A percentile compares a stretch with the other conserved stretches of the same genome.
Conservation (phyloP, 2,797 vertebrate species). For the Halcyon smyrnensis region DNA sequence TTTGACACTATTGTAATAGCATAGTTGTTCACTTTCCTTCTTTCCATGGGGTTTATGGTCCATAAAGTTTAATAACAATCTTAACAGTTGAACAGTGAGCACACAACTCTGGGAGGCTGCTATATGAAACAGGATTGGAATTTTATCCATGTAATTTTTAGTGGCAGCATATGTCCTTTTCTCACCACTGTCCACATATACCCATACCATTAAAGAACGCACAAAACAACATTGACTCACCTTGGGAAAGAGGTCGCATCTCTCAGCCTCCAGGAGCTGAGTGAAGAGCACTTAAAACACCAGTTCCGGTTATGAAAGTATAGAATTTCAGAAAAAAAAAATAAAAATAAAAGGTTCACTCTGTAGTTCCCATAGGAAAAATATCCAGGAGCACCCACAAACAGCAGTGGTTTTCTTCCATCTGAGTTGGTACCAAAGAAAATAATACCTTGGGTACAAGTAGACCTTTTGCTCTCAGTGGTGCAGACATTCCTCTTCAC, state of each 20-base stretch:
- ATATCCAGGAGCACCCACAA: neutral
- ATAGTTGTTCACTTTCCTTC: slow-evolving; percentile 78
- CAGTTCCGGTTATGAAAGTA: neutral
- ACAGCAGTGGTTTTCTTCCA: neutral
- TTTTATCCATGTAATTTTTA: slow-evolving; percentile 49
- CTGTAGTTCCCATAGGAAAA: neutral
- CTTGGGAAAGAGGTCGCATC: neutral
- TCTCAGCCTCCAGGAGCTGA: neutral
- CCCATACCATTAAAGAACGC: neutral
- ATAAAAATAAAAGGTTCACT: neutral
- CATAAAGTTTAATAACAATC: slow-evolving; percentile 87
- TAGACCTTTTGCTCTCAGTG: neutral
- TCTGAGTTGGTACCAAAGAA: too few species aligned
- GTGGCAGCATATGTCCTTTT: neutral
- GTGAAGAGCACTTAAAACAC: neutral
- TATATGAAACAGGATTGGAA: slow-evolving; percentile 52
- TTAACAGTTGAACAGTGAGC: slow-evolving; percentile 80
- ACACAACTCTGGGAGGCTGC: slow-evolving; percentile 68
- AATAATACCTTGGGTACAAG: too few species aligned
- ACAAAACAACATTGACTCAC: neutral
- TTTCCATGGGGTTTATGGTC: slow-evolving; percentile 83
- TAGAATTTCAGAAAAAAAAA: neutral
- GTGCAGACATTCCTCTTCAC: neutral
- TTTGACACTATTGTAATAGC: slow-evolving; percentile 80
- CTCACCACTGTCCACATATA: neutral